Percentiles rank a stretch among this genome's conserved stretches.
Conservation (phyloP, 1,140 invertebrate species). For the Drosophila ercepeae region DNA sequence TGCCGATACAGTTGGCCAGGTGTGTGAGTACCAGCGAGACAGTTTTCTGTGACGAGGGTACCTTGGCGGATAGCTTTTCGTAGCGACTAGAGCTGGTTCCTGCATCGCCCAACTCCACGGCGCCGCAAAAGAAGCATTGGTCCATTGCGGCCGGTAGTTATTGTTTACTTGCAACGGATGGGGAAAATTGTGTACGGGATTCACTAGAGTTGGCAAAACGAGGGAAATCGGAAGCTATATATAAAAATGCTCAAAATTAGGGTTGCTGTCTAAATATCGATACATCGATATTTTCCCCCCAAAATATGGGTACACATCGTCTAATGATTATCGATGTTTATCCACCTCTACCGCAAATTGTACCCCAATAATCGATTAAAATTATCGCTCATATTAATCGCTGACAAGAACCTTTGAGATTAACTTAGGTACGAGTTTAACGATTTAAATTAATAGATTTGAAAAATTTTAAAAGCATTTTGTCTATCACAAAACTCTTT, state of each 20-base stretch:
- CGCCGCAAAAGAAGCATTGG: slow-evolving; percentile 68
- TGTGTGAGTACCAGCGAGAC: slow-evolving; percentile 70
- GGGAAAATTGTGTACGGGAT: slow-evolving; percentile 35
- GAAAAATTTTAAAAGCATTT: too few relatives aligned
- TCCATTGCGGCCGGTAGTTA: slow-evolving; percentile 48
- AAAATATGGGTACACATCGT: too few relatives aligned
- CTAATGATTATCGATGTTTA: too few relatives aligned
- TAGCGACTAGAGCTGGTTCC: slow-evolving; percentile 26
- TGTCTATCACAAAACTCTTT: too few relatives aligned
- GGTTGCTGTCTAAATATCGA: neutral
- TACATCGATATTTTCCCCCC: slow-evolving; percentile 3
- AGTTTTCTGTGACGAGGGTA: slow-evolving; percentile 68
- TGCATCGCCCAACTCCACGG: slow-evolving; percentile 52
- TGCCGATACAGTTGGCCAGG: slow-evolving; percentile 69
- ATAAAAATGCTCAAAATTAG: slow-evolving; percentile 35
- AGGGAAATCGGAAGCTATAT: slow-evolving; percentile 40
- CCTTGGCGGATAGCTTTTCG: slow-evolving; percentile 51
- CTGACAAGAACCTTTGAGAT: too few relatives aligned
- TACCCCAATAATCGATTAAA: too few relatives aligned
- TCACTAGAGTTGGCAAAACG: slow-evolving; percentile 49
- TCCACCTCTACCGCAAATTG: too few relatives aligned
- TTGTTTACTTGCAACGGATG: slow-evolving; percentile 43
- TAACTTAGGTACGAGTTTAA: too few relatives aligned
- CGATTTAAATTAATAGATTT: too few relatives aligned
- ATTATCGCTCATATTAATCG: too few relatives aligned